These are phyloP conservation scores for Coenobita brevimanus DNA, from an alignment of 1,140 invertebrate genomes.

Conservation along the genomic window DNA sequence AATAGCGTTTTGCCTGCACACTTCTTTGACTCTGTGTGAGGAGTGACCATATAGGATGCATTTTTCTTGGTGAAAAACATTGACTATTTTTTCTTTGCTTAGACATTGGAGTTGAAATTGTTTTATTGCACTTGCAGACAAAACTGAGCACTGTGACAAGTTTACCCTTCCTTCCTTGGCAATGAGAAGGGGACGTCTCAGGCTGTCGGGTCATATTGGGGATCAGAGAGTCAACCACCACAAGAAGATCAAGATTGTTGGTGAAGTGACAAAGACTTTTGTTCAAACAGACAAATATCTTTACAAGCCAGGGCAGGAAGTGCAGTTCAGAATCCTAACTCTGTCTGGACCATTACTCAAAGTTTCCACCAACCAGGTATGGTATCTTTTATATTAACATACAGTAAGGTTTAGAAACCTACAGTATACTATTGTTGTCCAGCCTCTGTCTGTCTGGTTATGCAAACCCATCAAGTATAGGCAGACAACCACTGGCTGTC, in stretches of 20 bases:
- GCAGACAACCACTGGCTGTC: too few relatives aligned
- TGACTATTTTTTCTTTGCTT: too few relatives aligned
- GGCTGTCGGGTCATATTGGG: background rate
- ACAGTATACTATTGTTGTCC: too few relatives aligned
- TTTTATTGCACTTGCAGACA: background rate
- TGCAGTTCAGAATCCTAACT: constrained; percentile 76
- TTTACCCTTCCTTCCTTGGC: background rate
- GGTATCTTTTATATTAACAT: too few relatives aligned
- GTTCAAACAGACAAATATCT: constrained; percentile 77
- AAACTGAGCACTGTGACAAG: background rate
- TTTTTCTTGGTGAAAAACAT: too few relatives aligned
- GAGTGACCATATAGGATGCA: too few relatives aligned
- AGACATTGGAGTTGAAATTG: too few relatives aligned
- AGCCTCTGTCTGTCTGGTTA: too few relatives aligned
- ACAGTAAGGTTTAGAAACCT: too few relatives aligned
- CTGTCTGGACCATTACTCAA: background rate
- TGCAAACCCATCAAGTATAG: too few relatives aligned
- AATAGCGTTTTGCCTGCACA: too few relatives aligned
- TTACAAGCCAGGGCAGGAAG: constrained; percentile 80
- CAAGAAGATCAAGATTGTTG: background rate
- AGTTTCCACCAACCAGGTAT: background rate
- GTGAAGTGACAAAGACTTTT: constrained; percentile 47
- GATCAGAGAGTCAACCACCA: background rate
- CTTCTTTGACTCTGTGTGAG: too few relatives aligned
- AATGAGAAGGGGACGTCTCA: background rate